These are phyloP conservation scores for Masticophis lateralis DNA, from an alignment of 2,797 vertebrate genomes.

Conservation along the genomic window DNA sequence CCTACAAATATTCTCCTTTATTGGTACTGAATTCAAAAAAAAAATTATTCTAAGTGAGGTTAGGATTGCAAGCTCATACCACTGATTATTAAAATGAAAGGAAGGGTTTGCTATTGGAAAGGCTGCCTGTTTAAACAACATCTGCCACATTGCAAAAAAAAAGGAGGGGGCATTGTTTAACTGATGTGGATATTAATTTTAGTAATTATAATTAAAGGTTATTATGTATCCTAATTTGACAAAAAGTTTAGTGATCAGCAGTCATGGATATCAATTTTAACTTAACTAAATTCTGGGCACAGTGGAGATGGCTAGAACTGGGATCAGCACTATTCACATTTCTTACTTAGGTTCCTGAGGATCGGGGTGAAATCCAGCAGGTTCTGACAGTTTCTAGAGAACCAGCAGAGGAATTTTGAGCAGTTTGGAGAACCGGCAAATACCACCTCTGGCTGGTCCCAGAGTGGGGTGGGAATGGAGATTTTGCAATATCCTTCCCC, in stretches of 20 bases:
- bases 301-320: background rate
- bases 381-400: no score
- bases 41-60: background rate
- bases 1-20: background rate
- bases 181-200: background rate
- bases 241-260: background rate
- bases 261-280: background rate
- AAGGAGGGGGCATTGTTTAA: background rate
- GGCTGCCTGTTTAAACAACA: background rate
- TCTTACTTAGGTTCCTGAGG: background rate
- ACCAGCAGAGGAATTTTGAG: no score
- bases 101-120: background rate
- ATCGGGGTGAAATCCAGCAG: background rate
- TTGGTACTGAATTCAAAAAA: background rate
- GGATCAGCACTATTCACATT: background rate
- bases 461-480: no score
- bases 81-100: background rate
- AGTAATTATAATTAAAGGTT: background rate
- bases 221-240: background rate
- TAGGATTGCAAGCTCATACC: background rate
- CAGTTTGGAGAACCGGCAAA: no score
- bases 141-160: background rate
- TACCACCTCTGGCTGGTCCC: no score
- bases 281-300: background rate
- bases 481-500: no score